These are phyloP conservation scores for Ostrea edulis DNA, from an alignment of 1,140 invertebrate genomes.

Conservation along the genomic window DNA sequence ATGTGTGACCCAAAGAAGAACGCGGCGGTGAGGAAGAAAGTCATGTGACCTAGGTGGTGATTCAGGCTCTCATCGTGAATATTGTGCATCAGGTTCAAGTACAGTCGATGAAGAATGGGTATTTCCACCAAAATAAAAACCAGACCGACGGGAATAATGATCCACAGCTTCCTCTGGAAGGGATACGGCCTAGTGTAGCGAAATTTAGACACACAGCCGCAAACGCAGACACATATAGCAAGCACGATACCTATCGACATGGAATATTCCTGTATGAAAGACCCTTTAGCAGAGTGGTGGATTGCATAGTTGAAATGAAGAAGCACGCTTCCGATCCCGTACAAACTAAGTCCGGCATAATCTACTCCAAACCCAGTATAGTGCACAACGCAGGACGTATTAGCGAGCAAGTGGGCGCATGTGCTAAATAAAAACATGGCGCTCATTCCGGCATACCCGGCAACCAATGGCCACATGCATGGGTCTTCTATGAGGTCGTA, in stretches of 20 bases:
- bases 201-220: slow-evolving; percentile 25
- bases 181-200: slow-evolving; percentile 17
- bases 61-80: slow-evolving; percentile 30
- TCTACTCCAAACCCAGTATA: slow-evolving; percentile 65
- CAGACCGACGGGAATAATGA: not conserved
- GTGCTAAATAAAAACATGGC: slow-evolving; percentile 54
- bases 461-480: slow-evolving; percentile 32
- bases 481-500: slow-evolving; percentile 2
- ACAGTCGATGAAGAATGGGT: slow-evolving; percentile 38
- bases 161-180: not conserved
- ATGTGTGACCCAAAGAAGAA: slow-evolving; percentile 78
- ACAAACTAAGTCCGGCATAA: slow-evolving; percentile 57
- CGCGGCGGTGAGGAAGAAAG: slow-evolving; percentile 47
- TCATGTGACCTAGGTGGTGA: slow-evolving; percentile 45
- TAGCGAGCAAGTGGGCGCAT: slow-evolving; percentile 66
- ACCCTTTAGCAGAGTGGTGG: not conserved
- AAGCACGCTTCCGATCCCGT: slow-evolving; percentile 22
- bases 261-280: slow-evolving; percentile 26
- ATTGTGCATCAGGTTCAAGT: slow-evolving; percentile 30
- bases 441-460: not conserved
- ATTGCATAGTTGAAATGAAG: slow-evolving; percentile 27
- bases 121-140: slow-evolving; percentile 18
- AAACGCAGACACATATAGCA: slow-evolving; percentile 41
- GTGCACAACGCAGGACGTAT: slow-evolving; percentile 63
- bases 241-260: not conserved